Base-by-base conservation (phyloP, 1,140 invertebrate genomes). In the Cecropterus lyciades region DNA sequence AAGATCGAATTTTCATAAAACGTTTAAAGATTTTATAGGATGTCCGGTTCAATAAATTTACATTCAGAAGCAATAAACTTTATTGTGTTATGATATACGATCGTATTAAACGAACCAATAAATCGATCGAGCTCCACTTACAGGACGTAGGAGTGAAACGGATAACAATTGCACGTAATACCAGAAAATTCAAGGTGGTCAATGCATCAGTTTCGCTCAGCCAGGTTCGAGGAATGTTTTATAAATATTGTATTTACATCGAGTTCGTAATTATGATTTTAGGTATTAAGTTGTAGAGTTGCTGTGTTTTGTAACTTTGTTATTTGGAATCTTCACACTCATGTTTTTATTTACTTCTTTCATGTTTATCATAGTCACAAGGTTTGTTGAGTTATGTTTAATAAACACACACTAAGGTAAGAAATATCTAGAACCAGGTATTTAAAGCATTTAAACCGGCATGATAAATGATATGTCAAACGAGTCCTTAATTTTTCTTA, bases 71-170 rank as follows among this genome's bases (percentile, higher is more conserved):
- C 46, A 20, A 6, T 48, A 48, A 17, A 48, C 8, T 48, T 48
- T 20, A 20, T 17, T 20, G 16, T 48, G 16, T 48, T n/a, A 48
- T 48, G 17, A 48, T 48, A 48, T 24, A 20, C 16, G 46, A 48
- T 17, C 17, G 8, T 48, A 48, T n/a, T 48, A 48, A 48, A 48
- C 16, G 46, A 24, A 27, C 15, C 48, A 49, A 49, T 27, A 49
- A 27, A 49, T 49, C 8, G 20, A 30, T 14, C 15, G 17, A n/a
- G n/a, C 24, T 10, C 49, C n/a, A 27, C n/a, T 13, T 51, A 51
- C 49, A 51, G 49, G 49, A 51, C 15, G 48, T 51, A 51, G 48
- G 24, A 51, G 51, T 53, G 49, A 52, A 52, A 52, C 49, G 27
- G 27, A 52, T 52, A 33, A 30, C 14, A n/a, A 27, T 37, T 4